Conservation (phyloP, 2,797 vertebrate species). For the Gymnothorax javanicus region DNA sequence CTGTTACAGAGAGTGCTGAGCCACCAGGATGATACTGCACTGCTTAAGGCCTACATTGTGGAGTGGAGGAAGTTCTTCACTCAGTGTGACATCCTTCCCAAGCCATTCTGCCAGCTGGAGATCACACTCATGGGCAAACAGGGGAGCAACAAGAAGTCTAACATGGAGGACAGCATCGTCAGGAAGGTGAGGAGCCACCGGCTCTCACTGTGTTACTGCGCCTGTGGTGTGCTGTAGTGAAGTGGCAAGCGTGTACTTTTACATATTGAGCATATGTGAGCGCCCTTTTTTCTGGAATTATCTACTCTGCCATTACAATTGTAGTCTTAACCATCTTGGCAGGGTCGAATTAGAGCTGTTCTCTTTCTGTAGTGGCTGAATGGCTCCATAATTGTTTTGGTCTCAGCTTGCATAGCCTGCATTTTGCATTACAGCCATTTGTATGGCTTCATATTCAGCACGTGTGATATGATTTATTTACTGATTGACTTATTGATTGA, state of each 20-base stretch:
- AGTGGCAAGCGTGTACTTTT: neutral
- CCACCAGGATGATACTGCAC: conserved; percentile 94
- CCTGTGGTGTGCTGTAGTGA: neutral
- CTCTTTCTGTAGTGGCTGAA: neutral
- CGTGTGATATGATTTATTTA: neutral
- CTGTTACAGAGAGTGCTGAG: conserved; percentile 85
- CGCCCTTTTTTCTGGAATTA: neutral
- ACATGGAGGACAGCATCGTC: conserved; percentile 95
- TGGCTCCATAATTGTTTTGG: neutral
- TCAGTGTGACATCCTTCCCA: conserved; percentile 94
- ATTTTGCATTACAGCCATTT: neutral
- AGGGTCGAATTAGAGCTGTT: neutral
- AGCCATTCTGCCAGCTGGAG: conserved; percentile 95
- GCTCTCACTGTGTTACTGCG: neutral
- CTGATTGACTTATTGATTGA: no score
- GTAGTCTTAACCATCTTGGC: neutral
- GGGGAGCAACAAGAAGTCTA: conserved; percentile 95
- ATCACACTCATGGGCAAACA: conserved; percentile 88
- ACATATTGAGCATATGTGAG: neutral
- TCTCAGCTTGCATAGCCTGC: neutral
- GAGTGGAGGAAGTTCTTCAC: conserved; percentile 99
- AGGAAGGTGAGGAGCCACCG: conserved; percentile 80
- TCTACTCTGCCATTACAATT: neutral
- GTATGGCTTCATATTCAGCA: neutral
- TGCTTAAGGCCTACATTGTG: conserved; percentile 94